phyloP scores from a whole-genome alignment of 2,113 vertebrate genomes.

The Diglossa brunneiventris region DNA sequence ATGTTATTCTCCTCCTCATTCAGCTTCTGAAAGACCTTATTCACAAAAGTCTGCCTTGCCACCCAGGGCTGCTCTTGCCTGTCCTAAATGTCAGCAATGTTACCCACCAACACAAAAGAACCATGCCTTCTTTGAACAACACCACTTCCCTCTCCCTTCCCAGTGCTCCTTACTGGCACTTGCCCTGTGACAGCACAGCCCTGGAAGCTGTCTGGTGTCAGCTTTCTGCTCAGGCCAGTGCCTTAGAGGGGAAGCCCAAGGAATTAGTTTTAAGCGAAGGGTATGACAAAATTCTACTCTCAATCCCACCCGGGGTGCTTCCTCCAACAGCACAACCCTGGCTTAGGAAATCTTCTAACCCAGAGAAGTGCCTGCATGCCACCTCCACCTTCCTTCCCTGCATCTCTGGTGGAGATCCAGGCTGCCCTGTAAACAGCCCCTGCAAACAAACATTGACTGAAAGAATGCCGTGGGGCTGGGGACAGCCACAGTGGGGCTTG shows the following conservation, averaged over 20 bases:
- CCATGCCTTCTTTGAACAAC: not conserved
- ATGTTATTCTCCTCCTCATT: not conserved
- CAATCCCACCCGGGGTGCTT: not conserved
- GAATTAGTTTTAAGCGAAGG: not conserved
- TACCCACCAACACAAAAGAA: not conserved
- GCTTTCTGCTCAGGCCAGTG: not conserved
- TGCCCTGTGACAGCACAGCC: not conserved
- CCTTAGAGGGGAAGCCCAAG: not conserved
- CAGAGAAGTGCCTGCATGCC: not conserved
- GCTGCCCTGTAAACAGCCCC: not conserved
- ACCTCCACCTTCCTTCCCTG: not conserved
- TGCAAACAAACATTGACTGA: not conserved
- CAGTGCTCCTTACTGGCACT: not conserved
- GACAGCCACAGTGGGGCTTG: not conserved
- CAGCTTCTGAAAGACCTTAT: not conserved
- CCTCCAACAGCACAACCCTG: not conserved
- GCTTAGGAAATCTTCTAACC: not conserved
- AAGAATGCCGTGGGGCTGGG: not conserved
- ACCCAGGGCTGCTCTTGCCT: not conserved
- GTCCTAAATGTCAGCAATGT: not conserved
- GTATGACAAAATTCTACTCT: not conserved
- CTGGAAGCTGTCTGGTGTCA: not conserved
- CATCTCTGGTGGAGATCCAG: not conserved
- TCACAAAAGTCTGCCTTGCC: not conserved
- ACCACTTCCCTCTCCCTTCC: not conserved